phyloP scores from a whole-genome alignment of 2,888 invertebrate species.

The Dascillus cervinus region DNA sequence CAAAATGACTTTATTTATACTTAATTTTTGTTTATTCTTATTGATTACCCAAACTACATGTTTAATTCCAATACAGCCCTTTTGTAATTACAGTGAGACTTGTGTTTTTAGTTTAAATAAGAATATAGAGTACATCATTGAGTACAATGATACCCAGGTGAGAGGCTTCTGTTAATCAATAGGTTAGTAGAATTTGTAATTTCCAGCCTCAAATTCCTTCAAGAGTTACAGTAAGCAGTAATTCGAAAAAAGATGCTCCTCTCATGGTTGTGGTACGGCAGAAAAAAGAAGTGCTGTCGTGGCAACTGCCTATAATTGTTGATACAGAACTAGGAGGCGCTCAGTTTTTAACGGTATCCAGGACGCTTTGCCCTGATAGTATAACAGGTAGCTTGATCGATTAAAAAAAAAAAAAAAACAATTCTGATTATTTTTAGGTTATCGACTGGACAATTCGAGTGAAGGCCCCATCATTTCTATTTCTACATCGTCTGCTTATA shows the following conservation, averaged over 20 bases:
- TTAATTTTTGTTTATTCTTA: too few relatives aligned
- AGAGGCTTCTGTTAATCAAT: too few relatives aligned
- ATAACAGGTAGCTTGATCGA: too few relatives aligned
- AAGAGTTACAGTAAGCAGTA: slow-evolving; percentile 19
- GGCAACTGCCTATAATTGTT: slow-evolving; percentile 67
- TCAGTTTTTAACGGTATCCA: slow-evolving; percentile 49
- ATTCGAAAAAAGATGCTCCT: slow-evolving; percentile 50
- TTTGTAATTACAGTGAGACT: too few relatives aligned
- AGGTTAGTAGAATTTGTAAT: slow-evolving; percentile 4
- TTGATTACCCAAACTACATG: too few relatives aligned
- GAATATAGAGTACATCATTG: background rate
- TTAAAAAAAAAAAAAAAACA: too few relatives aligned
- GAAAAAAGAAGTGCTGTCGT: slow-evolving; percentile 66
- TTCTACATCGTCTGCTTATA: slow-evolving; percentile 50
- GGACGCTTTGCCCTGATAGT: slow-evolving; percentile 56
- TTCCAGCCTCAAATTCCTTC: slow-evolving; percentile 13
- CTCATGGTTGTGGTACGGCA: slow-evolving; percentile 68
- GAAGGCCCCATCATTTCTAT: slow-evolving; percentile 33
- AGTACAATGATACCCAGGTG: background rate
- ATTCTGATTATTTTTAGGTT: too few relatives aligned
- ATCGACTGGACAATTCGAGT: background rate
- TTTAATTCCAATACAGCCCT: too few relatives aligned
- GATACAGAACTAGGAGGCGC: slow-evolving; percentile 39
- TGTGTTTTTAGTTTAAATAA: too few relatives aligned
- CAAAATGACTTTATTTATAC: too few relatives aligned